These are phyloP conservation scores for Rhamphomyia laevipes DNA, from an alignment of 2,888 invertebrate genomes.

Conservation along the genomic window DNA sequence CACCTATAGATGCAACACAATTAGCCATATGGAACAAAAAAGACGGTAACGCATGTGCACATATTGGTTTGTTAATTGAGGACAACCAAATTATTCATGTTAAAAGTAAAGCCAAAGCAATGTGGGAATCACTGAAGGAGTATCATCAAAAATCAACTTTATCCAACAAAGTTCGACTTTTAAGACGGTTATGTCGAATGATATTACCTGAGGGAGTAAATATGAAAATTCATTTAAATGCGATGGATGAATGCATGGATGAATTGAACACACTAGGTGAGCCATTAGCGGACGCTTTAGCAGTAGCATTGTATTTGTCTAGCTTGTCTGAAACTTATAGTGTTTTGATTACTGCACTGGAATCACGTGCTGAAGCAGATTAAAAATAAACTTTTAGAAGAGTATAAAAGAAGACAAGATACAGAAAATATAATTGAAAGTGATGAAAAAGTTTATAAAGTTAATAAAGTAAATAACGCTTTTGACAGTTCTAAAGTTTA, in stretches of 20 bases:
- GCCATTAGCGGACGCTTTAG: neutral
- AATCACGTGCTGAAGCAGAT: constrained; percentile 1
- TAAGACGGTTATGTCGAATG: neutral
- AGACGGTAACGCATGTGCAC: neutral
- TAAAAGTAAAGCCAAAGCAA: neutral
- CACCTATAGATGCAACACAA: neutral
- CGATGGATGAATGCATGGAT: neutral
- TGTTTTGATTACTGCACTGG: constrained; percentile 5
- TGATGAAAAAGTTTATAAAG: neutral
- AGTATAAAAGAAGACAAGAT: constrained; percentile 8
- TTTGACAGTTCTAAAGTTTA: neutral
- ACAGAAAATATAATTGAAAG: neutral
- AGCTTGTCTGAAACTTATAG: neutral
- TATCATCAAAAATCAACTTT: neutral
- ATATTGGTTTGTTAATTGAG: neutral
- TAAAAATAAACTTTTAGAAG: constrained; percentile 10
- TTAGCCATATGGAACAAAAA: neutral
- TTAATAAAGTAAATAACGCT: neutral
- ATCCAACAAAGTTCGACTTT: neutral
- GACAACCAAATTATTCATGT: neutral
- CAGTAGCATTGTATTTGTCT: neutral
- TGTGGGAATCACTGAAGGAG: neutral
- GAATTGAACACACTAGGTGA: neutral
- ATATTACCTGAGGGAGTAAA: neutral
- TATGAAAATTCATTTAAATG: neutral